phyloP scores from a whole-genome alignment of 2,113 vertebrate genomes.

The Prochilodus magdalenae region DNA sequence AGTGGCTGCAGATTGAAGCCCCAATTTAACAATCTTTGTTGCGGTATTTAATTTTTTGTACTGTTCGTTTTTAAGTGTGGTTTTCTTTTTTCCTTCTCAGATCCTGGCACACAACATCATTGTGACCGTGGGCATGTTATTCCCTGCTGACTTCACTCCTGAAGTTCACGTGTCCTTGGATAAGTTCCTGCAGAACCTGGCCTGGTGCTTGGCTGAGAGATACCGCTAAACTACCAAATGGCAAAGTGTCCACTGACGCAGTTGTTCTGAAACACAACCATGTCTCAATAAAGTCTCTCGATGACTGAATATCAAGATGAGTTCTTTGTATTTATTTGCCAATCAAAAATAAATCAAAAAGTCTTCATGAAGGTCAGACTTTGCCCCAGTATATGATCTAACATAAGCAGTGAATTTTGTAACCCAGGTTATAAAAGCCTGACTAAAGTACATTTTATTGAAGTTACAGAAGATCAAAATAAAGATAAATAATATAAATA shows the following conservation, averaged over 20 bases:
- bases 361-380: too few species aligned
- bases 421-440: too few species aligned
- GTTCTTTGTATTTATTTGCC: too few species aligned
- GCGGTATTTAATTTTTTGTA: neutral
- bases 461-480: too few species aligned
- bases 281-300: slow-evolving; percentile 24
- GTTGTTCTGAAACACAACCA: neutral
- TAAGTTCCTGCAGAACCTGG: slow-evolving; percentile 55
- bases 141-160: slow-evolving; percentile 53
- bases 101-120: slow-evolving; percentile 46
- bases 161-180: slow-evolving; percentile 56
- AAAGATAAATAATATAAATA: too few species aligned
- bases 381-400: too few species aligned
- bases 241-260: neutral
- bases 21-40: too few species aligned
- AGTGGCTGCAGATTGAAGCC: too few species aligned
- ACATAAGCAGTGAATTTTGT: too few species aligned
- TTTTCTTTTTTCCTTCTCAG: slow-evolving; percentile 28
- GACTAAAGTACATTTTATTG: too few species aligned
- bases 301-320: neutral
- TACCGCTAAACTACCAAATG: slow-evolving; percentile 50
- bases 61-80: too few species aligned
- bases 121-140: slow-evolving; percentile 41
- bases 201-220: slow-evolving; percentile 49
- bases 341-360: too few species aligned